Conservation (phyloP, 2,797 vertebrate genomes). For the Rousettus madagascariensis region DNA sequence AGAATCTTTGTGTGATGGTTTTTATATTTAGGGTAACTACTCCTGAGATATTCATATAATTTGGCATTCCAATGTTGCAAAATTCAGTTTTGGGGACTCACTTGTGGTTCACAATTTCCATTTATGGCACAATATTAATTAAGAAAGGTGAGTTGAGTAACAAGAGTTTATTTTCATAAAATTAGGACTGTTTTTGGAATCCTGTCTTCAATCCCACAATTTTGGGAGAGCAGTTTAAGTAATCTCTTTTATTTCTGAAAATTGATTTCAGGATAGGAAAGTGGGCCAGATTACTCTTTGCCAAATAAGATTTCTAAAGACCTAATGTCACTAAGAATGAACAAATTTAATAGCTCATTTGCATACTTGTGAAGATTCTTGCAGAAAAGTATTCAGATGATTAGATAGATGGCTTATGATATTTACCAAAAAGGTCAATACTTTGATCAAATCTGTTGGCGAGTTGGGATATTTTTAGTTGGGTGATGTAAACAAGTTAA, state of each 20-base stretch:
- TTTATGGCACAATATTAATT: constrained; percentile 32
- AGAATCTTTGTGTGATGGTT: constrained; percentile 70
- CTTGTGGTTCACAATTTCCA: constrained; percentile 10
- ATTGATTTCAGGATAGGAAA: constrained; percentile 51
- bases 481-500: not conserved
- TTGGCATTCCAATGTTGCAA: constrained; percentile 56
- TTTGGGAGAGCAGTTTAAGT: constrained; percentile 7
- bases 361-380: constrained; percentile 11
- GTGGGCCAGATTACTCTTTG: constrained; percentile 24
- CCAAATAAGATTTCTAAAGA: constrained; percentile 32
- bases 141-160: constrained; percentile 35
- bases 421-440: constrained; percentile 14
- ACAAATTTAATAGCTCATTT: constrained; percentile 18
- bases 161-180: constrained; percentile 51
- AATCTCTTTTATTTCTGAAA: constrained; percentile 50
- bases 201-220: not conserved
- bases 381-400: not conserved
- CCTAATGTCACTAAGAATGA: constrained; percentile 50
- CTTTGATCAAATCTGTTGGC: not conserved
- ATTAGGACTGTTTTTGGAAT: not conserved
- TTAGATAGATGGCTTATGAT: not conserved
- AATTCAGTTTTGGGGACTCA: constrained; percentile 51
- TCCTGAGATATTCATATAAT: constrained; percentile 65
- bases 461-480: not conserved
- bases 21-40: constrained; percentile 67